Percentiles rank a stretch among this genome's conserved stretches.
Evolutionary conservation across 1,140 invertebrate species (phyloP).

Genomic region (Drosophila kohkoa): DNA sequence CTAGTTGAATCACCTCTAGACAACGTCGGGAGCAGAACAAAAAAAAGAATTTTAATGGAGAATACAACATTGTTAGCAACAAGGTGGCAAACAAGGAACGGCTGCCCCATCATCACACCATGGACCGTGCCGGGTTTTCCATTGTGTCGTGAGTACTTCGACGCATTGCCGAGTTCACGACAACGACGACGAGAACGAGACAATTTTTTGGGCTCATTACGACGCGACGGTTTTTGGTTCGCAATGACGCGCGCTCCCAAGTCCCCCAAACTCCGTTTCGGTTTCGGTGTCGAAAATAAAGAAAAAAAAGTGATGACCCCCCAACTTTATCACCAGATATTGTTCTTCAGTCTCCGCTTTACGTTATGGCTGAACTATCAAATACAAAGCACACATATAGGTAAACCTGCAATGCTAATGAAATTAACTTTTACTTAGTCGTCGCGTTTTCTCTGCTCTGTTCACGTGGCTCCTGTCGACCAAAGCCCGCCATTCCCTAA

Average conservation of each 20-base stretch:
- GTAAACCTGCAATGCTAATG: constrained; percentile 38
- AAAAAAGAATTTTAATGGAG: not conserved
- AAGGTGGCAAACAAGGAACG: not conserved
- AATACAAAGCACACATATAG: constrained; percentile 2
- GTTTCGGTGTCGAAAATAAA: not conserved
- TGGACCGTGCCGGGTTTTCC: constrained; percentile 12
- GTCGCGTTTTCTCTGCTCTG: constrained; percentile 5
- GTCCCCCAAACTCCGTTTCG: not conserved
- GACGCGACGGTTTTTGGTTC: constrained; percentile 25
- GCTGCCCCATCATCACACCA: not conserved
- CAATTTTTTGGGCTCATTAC: constrained; percentile 5
- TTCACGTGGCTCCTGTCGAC: constrained; percentile 28
- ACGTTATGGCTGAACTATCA: not conserved
- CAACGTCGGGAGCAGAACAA: not conserved
- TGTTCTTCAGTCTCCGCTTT: not conserved
- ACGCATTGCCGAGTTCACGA: constrained; percentile 29
- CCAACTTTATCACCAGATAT: not conserved
- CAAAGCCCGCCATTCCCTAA: constrained; percentile 41
- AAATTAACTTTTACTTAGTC: constrained; percentile 31
- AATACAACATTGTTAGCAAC: not conserved
- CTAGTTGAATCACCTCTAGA: constrained; percentile 21
- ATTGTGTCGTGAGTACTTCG: constrained; percentile 28
- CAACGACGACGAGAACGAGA: constrained; percentile 9
- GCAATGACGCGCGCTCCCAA: constrained; percentile 21
- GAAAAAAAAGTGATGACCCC: not conserved